These are phyloP conservation scores for Thunnus albacares DNA, from an alignment of 2,797 vertebrate species.

Conservation along the genomic window DNA sequence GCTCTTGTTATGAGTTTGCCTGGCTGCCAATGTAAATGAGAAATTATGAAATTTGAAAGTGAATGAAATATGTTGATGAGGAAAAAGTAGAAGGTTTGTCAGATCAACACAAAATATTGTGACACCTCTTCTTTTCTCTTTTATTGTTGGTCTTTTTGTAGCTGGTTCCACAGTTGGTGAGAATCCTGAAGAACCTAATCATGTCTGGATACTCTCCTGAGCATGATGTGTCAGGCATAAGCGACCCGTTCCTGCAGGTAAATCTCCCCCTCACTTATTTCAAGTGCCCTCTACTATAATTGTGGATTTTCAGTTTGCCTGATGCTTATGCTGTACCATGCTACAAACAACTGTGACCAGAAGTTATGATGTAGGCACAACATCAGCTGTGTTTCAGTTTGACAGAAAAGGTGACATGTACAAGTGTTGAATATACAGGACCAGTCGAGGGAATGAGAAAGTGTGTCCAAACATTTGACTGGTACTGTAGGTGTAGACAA, in stretches of 20 bases:
- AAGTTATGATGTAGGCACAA: neutral
- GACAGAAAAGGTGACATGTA: neutral
- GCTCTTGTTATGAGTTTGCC: constrained; percentile 34
- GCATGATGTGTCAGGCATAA: constrained; percentile 99
- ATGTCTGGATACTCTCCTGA: constrained; percentile 99
- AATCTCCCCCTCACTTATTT: constrained; percentile 38
- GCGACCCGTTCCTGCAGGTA: constrained; percentile 99
- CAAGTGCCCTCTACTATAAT: too few species aligned
- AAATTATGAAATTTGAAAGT: constrained; percentile 18
- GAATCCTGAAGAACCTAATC: constrained; percentile 99
- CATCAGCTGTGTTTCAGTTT: neutral
- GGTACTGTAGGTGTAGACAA: neutral
- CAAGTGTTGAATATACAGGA: neutral
- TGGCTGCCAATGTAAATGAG: constrained; percentile 21
- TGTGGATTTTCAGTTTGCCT: fast-evolving
- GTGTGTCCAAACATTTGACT: neutral
- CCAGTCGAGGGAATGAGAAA: neutral
- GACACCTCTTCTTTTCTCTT: constrained; percentile 58
- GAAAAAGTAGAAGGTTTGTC: constrained; percentile 6
- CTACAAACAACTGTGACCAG: neutral
- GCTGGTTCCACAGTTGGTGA: constrained; percentile 99
- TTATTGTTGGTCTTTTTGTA: constrained; percentile 81
- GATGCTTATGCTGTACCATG: neutral
- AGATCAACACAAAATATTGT: constrained; percentile 53
- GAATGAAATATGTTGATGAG: constrained; percentile 18